Conservation (phyloP, 37 sponge, comb jelly and placozoan species). For the Cladorhizidae sp. region DNA sequence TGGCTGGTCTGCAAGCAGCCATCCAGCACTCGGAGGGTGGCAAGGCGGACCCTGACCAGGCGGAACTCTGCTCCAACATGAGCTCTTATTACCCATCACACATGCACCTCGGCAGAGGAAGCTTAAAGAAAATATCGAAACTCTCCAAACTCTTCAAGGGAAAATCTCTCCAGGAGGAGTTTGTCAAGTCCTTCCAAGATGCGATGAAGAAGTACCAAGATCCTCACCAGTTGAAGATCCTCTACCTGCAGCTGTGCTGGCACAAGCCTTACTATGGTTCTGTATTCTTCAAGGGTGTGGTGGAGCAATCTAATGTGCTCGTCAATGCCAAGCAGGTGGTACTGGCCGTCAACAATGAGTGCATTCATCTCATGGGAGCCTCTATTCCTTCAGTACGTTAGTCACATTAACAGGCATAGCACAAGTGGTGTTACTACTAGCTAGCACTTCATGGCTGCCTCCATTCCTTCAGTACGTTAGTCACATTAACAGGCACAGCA, state of each 20-base stretch:
- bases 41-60: neutral
- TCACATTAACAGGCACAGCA: too few species aligned
- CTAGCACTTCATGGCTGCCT: too few species aligned
- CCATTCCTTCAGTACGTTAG: too few species aligned
- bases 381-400: constrained; percentile 54
- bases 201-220: constrained; percentile 17
- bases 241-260: constrained; percentile 80
- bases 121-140: neutral
- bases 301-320: constrained; percentile 43
- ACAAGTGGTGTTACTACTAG: too few species aligned
- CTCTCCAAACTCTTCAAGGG: constrained; percentile 13
- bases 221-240: constrained; percentile 37
- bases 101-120: neutral
- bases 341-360: constrained; percentile 76
- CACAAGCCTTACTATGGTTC: constrained; percentile 74
- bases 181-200: constrained; percentile 2
- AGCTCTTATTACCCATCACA: neutral
- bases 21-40: neutral
- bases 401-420: too few species aligned
- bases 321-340: constrained; percentile 49
- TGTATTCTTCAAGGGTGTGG: constrained; percentile 64
- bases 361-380: constrained; percentile 51
- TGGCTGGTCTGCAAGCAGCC: constrained; percentile 75
- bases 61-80: neutral
- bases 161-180: neutral